Conservation (phyloP, 2,797 vertebrate species). For the Gymnothorax reevesii region DNA sequence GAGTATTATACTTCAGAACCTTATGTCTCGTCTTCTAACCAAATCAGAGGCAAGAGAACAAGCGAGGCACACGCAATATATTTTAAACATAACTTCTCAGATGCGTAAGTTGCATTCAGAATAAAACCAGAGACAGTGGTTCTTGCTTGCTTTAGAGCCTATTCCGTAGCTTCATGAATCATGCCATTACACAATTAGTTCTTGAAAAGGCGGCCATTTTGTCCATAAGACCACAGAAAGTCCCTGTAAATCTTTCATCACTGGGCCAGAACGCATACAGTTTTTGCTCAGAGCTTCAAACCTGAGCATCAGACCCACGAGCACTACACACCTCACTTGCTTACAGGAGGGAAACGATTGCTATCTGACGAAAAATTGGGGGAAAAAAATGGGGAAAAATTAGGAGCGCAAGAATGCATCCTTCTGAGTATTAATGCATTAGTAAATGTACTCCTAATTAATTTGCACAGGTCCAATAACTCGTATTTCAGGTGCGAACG, state of each 20-base stretch:
- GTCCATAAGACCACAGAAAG: constrained; percentile 45
- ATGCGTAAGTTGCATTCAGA: background rate
- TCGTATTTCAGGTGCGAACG: too few species aligned
- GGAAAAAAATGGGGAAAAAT: too few species aligned
- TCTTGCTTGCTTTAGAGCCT: background rate
- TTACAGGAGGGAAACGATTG: background rate
- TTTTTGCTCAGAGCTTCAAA: background rate
- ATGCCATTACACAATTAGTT: background rate
- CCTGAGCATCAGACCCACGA: background rate
- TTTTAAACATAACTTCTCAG: too few species aligned
- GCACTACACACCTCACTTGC: background rate
- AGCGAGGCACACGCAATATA: background rate
- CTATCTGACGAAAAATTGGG: background rate
- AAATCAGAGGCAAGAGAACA: constrained; percentile 10
- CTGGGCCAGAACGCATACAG: constrained; percentile 30
- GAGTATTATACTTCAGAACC: background rate
- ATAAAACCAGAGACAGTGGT: background rate
- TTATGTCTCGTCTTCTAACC: constrained; percentile 21
- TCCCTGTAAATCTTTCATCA: constrained; percentile 50
- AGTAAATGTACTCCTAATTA: too few species aligned
- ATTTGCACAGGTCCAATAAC: too few species aligned
- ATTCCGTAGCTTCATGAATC: background rate
- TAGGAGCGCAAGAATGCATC: too few species aligned
- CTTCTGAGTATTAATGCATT: too few species aligned
- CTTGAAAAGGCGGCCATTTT: constrained; percentile 32